Evolutionary conservation across 1,140 invertebrate species (phyloP).

Genomic region (Zaprionus ghesquierei): DNA sequence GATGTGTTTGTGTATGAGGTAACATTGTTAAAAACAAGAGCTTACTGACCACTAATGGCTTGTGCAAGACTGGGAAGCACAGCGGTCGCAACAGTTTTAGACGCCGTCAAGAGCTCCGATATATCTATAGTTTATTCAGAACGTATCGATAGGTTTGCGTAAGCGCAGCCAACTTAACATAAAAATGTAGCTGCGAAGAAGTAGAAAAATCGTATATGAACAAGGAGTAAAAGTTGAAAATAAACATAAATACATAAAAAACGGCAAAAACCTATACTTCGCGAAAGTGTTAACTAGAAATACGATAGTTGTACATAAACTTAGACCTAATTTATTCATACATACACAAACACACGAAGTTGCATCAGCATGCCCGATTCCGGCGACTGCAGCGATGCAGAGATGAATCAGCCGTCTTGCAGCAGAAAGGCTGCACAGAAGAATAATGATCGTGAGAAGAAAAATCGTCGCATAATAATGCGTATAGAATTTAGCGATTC

Average conservation of each 20-base stretch:
- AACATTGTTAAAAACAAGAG: background rate
- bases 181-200: constrained; percentile 44
- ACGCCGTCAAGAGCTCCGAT: constrained; percentile 23
- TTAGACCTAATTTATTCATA: background rate
- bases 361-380: constrained; percentile 79
- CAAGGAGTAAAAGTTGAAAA: constrained; percentile 43
- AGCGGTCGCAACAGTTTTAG: constrained; percentile 34
- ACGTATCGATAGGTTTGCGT: constrained; percentile 40
- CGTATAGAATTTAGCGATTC: constrained; percentile 79
- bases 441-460: constrained; percentile 39
- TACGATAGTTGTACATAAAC: constrained; percentile 9
- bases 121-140: constrained; percentile 21
- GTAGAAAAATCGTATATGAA: constrained; percentile 51
- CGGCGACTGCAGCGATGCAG: constrained; percentile 54
- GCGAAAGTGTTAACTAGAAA: background rate
- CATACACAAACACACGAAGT: constrained; percentile 49
- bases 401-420: constrained; percentile 64
- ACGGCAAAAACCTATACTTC: background rate
- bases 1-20: background rate
- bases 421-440: constrained; percentile 39
- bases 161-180: constrained; percentile 49
- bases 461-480: constrained; percentile 78
- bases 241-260: constrained; percentile 39
- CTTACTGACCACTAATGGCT: constrained; percentile 1
- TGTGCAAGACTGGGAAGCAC: constrained; percentile 1